Base-by-base conservation (phyloP, 1,140 invertebrate species). In the Diachasma alloeum region DNA sequence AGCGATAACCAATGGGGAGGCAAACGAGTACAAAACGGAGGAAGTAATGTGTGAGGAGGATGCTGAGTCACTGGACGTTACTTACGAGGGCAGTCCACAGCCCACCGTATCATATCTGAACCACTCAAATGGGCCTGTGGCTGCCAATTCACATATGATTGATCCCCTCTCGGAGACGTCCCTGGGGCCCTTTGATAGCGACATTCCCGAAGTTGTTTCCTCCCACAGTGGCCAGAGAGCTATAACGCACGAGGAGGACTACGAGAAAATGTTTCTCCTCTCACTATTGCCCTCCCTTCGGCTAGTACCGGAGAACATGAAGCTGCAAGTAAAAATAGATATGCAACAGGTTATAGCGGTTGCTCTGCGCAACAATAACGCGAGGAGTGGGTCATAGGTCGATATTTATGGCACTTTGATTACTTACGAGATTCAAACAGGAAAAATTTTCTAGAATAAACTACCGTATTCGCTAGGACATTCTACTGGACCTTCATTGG, bases 261-360 rank as follows among this genome's bases (percentile, higher is more conserved):
- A 88, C 75, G 87, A 89, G 46, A 86, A 85, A 75, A 89, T 88
- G 87, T 89, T 89, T 76, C 81, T 89, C 0, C 72, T 89, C 0
- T 88, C 87, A 17, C 37, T 89, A 67, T 36, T 89, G 37, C 87
- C 87, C 26, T 85, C 85, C 24, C 74, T 89, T 15, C 82, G 87
- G 15, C 84, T 85, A 74, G 79, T 89, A 42, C 86, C 87, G 8
- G 86, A 89, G 22, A 82, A 86, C 24, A 86, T 85, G 73, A 89
- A 88, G 48, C 74, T 89, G 0, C 83, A 86, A 69, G 87, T 88
- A 0, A 83, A 86, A 72, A 89, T 89, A 86, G 84, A 89, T 72
- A 88, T 89, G 74, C 87, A 89, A 78, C 87, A 89, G 74, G 79
- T 87, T 22, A 26, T 89, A 37, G 84, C 84, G 0, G 72, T 81